Base-by-base conservation (phyloP, 2,888 invertebrate genomes). In the Frankliniella intonsa region DNA sequence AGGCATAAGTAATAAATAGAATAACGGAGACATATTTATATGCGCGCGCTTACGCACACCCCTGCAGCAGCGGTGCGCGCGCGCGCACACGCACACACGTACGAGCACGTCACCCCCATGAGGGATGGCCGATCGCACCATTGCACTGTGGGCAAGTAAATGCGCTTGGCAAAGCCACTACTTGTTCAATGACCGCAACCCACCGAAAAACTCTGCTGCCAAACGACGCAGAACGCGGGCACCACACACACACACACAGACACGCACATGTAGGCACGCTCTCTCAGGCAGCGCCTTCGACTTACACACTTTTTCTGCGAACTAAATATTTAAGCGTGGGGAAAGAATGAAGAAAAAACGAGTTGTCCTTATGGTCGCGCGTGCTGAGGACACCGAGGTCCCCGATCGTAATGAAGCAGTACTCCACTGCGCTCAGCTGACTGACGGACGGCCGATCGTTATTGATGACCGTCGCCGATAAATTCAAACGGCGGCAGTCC, bases 1-100 rank as follows among this genome's bases (percentile, higher is more conserved):
- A 76, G 69, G 69, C 69, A 76, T 76, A 76, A 76, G 69, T 76
- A 76, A 76, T 76, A 76, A 76, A 76, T 76, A 76, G 69, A 76
- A 76, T 76, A 76, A 76, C 69, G 25, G 22, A 76, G 69, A 76
- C 69, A 76, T 25, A 22, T 76, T 25, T 76, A 22, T 22, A 76
- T 76, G 69, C 25, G 69, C 22, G 69, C 69, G 69, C 69, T 76
- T 22, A 22, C 69, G 69, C 69, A 22, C 22, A 10, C 22, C 69
- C 69, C 22, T 22, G 69, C 69, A 76, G 69, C 69, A 76, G 7
- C 9, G 69, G 69, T 25, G 69, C 69, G 69, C 11, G 69, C 69
- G 69, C 69, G 69, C 69, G 25, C 22, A 25, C 69, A n/a, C 69
- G 25, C 69, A 76, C 10, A 25, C 11, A 76, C 69, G 12, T 25